These are phyloP conservation scores for Molothrus aeneus DNA, from an alignment of 2,797 vertebrate genomes.

Conservation along the genomic window DNA sequence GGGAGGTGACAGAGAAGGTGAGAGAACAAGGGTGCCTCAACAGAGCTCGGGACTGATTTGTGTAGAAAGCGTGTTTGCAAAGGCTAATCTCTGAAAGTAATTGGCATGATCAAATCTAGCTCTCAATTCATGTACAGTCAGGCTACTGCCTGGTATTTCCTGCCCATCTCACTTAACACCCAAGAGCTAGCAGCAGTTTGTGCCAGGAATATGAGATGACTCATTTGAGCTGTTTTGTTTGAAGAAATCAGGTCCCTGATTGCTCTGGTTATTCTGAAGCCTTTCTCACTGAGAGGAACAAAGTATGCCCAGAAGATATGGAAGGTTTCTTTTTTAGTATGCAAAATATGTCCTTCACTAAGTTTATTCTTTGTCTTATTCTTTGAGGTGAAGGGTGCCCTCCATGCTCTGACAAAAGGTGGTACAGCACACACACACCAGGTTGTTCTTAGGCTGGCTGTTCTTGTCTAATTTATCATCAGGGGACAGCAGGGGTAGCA, in stretches of 20 bases:
- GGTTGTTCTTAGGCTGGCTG: not conserved
- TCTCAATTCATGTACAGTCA: not conserved
- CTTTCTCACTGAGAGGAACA: not conserved
- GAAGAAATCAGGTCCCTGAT: not conserved
- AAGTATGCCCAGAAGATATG: not conserved
- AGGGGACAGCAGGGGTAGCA: not conserved
- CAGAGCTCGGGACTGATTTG: not conserved
- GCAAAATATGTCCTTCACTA: not conserved
- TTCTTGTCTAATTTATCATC: not conserved
- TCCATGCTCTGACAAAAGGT: not conserved
- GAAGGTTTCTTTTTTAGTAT: not conserved
- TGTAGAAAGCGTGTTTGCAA: not conserved
- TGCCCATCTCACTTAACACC: not conserved
- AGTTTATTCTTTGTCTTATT: not conserved
- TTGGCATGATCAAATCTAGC: not conserved
- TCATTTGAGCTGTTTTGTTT: slow-evolving; percentile 27
- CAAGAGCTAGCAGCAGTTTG: not conserved
- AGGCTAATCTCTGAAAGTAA: slow-evolving; percentile 10
- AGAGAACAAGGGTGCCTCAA: not conserved
- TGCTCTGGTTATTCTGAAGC: not conserved
- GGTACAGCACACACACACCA: not conserved
- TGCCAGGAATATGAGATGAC: slow-evolving; percentile 29
- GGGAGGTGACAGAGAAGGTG: not conserved
- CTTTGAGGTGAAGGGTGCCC: not conserved
- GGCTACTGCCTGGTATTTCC: not conserved